These are phyloP conservation scores for Exocentrus adspersus DNA, from an alignment of 2,888 invertebrate genomes.

Conservation along the genomic window DNA sequence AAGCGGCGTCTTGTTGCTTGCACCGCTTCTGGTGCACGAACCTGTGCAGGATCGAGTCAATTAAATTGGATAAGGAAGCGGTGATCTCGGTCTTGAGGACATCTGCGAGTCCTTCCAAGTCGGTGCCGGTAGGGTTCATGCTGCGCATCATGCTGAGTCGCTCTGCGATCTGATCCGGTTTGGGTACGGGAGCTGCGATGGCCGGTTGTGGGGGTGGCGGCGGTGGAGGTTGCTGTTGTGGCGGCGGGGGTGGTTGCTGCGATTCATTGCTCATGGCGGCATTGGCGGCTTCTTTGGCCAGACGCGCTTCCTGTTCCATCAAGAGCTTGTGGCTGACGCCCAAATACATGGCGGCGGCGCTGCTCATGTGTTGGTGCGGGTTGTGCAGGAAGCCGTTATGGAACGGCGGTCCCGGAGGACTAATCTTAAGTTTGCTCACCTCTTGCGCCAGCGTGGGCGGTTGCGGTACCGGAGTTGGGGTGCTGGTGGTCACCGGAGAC, in stretches of 20 bases:
- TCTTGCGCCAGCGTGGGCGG: constrained; percentile 54
- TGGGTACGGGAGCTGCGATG: constrained; percentile 63
- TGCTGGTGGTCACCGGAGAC: constrained; percentile 68
- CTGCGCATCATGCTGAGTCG: constrained; percentile 80
- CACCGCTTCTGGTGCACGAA: constrained; percentile 84
- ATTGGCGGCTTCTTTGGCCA: constrained; percentile 71
- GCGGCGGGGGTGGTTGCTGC: constrained; percentile 66
- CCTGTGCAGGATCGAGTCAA: constrained; percentile 88
- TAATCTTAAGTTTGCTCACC: constrained; percentile 62
- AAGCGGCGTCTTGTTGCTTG: constrained; percentile 82
- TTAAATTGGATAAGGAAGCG: constrained; percentile 81
- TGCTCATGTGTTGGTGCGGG: constrained; percentile 64
- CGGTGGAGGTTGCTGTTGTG: constrained; percentile 54
- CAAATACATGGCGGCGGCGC: constrained; percentile 75
- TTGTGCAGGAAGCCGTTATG: constrained; percentile 63
- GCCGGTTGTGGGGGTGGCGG: constrained; percentile 63
- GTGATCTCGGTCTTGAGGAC: constrained; percentile 91
- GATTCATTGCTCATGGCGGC: constrained; percentile 67
- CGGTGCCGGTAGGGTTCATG: constrained; percentile 75
- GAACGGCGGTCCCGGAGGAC: constrained; percentile 63
- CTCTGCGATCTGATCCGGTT: constrained; percentile 79
- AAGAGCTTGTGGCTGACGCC: constrained; percentile 82
- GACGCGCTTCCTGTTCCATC: constrained; percentile 81
- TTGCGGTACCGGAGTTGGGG: constrained; percentile 61
- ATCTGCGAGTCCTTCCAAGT: constrained; percentile 90